A percentile compares a stretch with the other conserved stretches of the same genome.
phyloP scores from a whole-genome alignment of 2,113 vertebrate species.

The Labrus mixtus region DNA sequence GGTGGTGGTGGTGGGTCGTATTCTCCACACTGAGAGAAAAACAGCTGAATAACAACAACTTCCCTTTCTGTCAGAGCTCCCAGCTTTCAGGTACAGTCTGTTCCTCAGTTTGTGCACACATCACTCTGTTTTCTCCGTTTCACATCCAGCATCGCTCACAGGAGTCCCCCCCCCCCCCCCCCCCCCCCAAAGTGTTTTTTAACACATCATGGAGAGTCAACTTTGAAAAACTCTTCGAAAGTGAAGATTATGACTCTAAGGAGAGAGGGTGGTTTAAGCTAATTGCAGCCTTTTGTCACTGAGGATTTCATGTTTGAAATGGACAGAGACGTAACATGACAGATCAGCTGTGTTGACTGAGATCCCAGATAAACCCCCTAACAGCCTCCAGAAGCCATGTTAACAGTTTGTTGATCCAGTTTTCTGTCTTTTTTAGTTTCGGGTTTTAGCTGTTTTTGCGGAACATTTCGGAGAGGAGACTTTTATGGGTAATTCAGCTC shows the following conservation, averaged over 20 bases:
- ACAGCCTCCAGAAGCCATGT: conserved; percentile 25
- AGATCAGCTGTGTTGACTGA: conserved; percentile 35
- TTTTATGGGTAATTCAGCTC: too few species aligned
- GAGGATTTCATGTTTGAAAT: too few species aligned
- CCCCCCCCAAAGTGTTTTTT: too few species aligned
- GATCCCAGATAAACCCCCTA: conserved; percentile 22
- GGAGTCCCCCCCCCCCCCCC: too few species aligned
- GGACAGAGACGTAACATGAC: conserved; percentile 20
- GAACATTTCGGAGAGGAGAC: too few species aligned
- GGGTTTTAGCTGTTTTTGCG: too few species aligned
- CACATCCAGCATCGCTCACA: conserved; percentile 25
- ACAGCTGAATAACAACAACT: conserved; percentile 20
- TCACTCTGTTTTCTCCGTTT: conserved; percentile 16
- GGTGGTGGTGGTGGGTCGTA: not conserved
- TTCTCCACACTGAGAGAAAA: conserved; percentile 5
- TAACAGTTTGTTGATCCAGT: not conserved
- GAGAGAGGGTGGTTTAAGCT: too few species aligned
- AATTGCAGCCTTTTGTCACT: too few species aligned
- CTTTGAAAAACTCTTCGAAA: too few species aligned
- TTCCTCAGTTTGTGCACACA: conserved; percentile 35
- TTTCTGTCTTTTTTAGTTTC: not conserved
- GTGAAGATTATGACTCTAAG: too few species aligned
- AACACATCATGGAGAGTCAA: too few species aligned
- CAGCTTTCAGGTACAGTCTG: conserved; percentile 56
- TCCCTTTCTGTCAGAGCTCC: conserved; percentile 5